Evolutionary conservation across 2,113 vertebrate species (phyloP), one percentile per base, ranked within the genome.

Genomic region (Chunga burmeisteri): DNA sequence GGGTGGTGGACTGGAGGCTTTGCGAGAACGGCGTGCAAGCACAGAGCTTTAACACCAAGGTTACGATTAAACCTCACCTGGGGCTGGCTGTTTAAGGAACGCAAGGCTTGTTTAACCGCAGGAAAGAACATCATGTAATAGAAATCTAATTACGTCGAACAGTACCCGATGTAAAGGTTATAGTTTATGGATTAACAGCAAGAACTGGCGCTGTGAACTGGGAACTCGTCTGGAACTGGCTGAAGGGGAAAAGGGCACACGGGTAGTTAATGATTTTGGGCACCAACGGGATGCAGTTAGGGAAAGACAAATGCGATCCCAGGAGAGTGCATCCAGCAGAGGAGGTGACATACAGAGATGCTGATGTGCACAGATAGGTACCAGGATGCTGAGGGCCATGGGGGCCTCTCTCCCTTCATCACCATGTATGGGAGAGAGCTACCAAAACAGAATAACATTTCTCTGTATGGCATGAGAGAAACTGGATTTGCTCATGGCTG

Each of bases 141-240:
- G 95, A 90, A 97, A 93, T 81, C 74, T 80, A 92, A 96, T 96
- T 96, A 88, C 0, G 1, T 92, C 78, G 87, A 96, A 93, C 79
- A 63, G 88, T 74, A 83, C 93, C 50, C 7, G 0, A 71, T 38
- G 62, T 88, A 96, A 95, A 93, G n/a, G 90, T 92, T 95, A 78
- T 47, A 77, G 92, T 80, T 96, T 93, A 96, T 94, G 96, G 96
- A 97, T 95, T 96, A 97, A 96, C 86, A 81, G 82, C 30, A 23
- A 92, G 79, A 78, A 88, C 67, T 88, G 88, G 80, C 0, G 1
- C 82, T 70, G 75, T 46, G 86, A 83, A 90, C 90, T 66, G 55
- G 40, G 50, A 92, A 70, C 55, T 93, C 22, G 0, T 77, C 90
- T 81, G 86, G 79, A 94, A 96, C 81, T 83, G 74, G 67, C 63